Percentiles rank a stretch among this genome's conserved stretches.
Evolutionary conservation across 92 coral and sea anemone species (phyloP).

Genomic region (Epizoanthus rinbou): DNA sequence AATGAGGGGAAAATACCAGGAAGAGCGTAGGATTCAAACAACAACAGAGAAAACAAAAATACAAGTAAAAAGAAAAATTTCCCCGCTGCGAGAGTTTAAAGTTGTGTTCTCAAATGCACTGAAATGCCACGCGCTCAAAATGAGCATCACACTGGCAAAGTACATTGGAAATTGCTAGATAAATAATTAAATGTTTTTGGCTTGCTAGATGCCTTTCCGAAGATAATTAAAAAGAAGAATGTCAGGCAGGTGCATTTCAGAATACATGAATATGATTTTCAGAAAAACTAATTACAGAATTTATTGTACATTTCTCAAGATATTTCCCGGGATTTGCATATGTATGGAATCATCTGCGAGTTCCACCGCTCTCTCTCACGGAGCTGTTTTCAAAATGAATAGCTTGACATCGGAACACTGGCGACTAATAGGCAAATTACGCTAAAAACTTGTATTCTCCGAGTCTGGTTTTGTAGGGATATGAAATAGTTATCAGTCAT

Average conservation of each 20-base stretch:
- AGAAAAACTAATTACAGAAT: slow-evolving; percentile 71
- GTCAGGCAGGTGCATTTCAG: slow-evolving; percentile 71
- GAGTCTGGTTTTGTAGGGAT: slow-evolving; percentile 1
- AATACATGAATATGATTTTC: slow-evolving; percentile 70
- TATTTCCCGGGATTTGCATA: slow-evolving; percentile 74
- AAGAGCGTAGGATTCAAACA: slow-evolving; percentile 27
- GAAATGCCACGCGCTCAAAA: slow-evolving; percentile 44
- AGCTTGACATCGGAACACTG: slow-evolving; percentile 34
- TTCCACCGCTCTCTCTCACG: slow-evolving; percentile 39
- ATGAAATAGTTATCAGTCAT: neutral
- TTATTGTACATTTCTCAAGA: slow-evolving; percentile 84
- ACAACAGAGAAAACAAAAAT: slow-evolving; percentile 30
- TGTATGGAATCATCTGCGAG: slow-evolving; percentile 75
- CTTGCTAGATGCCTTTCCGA: slow-evolving; percentile 44
- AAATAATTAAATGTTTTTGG: slow-evolving; percentile 73
- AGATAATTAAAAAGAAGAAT: slow-evolving; percentile 49
- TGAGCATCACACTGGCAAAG: slow-evolving; percentile 64
- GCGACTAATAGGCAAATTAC: slow-evolving; percentile 28
- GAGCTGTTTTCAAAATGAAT: slow-evolving; percentile 39
- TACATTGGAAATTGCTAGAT: slow-evolving; percentile 67
- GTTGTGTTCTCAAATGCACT: slow-evolving; percentile 3
- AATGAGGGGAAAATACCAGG: slow-evolving; percentile 30
- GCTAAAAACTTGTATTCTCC: slow-evolving; percentile 18
- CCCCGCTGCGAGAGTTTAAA: neutral
- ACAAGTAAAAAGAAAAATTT: neutral